These are phyloP conservation scores for Tenthredo livida DNA, from an alignment of 2,888 invertebrate species.

Conservation along the genomic window DNA sequence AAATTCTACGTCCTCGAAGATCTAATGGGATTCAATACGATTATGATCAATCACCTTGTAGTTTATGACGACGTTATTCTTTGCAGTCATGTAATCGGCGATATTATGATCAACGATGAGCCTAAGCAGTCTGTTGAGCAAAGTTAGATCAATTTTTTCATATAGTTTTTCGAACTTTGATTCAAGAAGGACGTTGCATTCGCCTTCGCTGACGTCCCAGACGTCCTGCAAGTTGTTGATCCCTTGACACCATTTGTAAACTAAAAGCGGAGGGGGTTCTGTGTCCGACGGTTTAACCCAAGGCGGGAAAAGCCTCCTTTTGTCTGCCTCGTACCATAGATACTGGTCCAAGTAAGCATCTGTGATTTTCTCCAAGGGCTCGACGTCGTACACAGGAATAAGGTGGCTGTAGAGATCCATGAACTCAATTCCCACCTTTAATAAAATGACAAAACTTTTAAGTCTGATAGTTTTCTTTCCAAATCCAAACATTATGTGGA, in stretches of 20 bases:
- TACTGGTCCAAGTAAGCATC: slow-evolving; percentile 99
- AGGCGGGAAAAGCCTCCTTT: slow-evolving; percentile 96
- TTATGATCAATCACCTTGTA: slow-evolving; percentile 86
- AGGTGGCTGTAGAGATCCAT: slow-evolving; percentile 99
- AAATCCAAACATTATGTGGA: neutral
- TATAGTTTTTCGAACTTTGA: slow-evolving; percentile 99
- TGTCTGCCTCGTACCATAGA: slow-evolving; percentile 99
- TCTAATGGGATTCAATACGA: neutral
- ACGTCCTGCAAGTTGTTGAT: slow-evolving; percentile 99
- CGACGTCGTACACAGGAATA: slow-evolving; percentile 99
- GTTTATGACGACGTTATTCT: slow-evolving; percentile 99
- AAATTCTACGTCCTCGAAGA: slow-evolving; percentile 16
- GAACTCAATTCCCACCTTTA: slow-evolving; percentile 97
- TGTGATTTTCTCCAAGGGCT: slow-evolving; percentile 99
- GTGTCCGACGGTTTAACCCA: slow-evolving; percentile 99
- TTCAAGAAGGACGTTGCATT: slow-evolving; percentile 98
- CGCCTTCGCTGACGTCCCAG: slow-evolving; percentile 99
- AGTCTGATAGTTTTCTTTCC: neutral
- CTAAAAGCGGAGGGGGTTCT: slow-evolving; percentile 94
- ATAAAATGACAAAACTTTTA: slow-evolving; percentile 30
- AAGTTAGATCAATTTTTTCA: slow-evolving; percentile 99
- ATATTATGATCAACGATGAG: slow-evolving; percentile 99
- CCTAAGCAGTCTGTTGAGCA: slow-evolving; percentile 96
- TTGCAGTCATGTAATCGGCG: slow-evolving; percentile 99
- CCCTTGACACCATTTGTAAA: slow-evolving; percentile 99